These are phyloP conservation scores for Parnassius orleans DNA, from an alignment of 2,888 invertebrate species.

Conservation along the genomic window DNA sequence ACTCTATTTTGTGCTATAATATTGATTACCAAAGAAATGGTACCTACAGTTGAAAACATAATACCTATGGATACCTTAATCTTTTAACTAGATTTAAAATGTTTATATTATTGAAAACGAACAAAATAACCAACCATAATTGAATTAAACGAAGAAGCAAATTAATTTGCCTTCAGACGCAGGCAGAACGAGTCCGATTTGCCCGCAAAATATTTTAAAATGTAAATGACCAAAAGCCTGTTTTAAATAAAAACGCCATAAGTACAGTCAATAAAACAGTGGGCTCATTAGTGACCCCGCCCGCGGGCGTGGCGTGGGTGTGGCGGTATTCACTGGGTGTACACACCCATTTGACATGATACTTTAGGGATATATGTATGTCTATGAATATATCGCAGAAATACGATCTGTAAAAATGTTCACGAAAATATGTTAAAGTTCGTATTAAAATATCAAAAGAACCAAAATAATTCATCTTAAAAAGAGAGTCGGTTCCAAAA, in stretches of 20 bases:
- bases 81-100: too few species aligned
- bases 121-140: too few species aligned
- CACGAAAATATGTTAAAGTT: too few species aligned
- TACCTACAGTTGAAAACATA: too few species aligned
- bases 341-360: slow-evolving; percentile 35
- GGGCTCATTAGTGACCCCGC: slow-evolving; percentile 59
- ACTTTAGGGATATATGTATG: slow-evolving; percentile 18
- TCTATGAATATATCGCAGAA: slow-evolving; percentile 4
- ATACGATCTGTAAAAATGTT: background rate
- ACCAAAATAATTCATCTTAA: too few species aligned
- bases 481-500: too few species aligned
- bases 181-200: slow-evolving; percentile 1
- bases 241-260: slow-evolving; percentile 32
- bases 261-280: slow-evolving; percentile 39
- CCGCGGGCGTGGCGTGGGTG: slow-evolving; percentile 52
- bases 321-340: slow-evolving; percentile 33
- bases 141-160: too few species aligned
- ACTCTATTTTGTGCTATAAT: too few species aligned
- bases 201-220: slow-evolving; percentile 16
- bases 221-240: slow-evolving; percentile 28
- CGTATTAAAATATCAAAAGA: too few species aligned
- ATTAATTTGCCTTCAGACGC: background rate
- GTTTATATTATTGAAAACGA: too few species aligned
- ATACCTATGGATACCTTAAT: too few species aligned
- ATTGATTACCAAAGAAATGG: too few species aligned